These are phyloP conservation scores for Pelecanoides urinatrix DNA, from an alignment of 2,113 vertebrate genomes.

Conservation along the genomic window DNA sequence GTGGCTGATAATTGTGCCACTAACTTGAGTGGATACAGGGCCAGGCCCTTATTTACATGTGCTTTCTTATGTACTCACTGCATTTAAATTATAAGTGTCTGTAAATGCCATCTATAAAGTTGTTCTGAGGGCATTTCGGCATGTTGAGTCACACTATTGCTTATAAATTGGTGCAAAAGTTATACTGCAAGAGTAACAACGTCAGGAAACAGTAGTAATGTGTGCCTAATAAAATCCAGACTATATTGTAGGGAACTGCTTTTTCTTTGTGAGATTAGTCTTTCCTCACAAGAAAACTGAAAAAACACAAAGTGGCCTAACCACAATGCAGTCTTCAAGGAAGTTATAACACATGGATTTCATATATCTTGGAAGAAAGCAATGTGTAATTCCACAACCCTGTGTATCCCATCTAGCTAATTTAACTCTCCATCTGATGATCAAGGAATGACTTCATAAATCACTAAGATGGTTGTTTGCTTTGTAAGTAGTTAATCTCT, in stretches of 20 bases:
- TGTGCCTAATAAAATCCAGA: neutral
- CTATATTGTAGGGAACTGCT: neutral
- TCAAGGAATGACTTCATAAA: neutral
- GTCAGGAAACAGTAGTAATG: constrained; percentile 4
- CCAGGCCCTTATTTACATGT: neutral
- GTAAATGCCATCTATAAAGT: neutral
- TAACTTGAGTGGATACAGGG: neutral
- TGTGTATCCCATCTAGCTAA: neutral
- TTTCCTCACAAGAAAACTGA: neutral
- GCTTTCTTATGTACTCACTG: neutral
- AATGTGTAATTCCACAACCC: neutral
- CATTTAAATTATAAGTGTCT: neutral
- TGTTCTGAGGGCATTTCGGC: neutral
- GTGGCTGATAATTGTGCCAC: neutral
- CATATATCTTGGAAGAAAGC: neutral
- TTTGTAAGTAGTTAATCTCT: neutral
- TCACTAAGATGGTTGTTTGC: neutral
- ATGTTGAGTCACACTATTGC: neutral
- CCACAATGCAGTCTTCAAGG: neutral
- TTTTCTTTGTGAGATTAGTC: neutral
- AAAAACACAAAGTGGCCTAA: neutral
- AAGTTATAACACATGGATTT: constrained; percentile 8
- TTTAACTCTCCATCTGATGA: neutral
- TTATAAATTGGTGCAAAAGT: neutral
- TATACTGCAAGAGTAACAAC: neutral